phyloP scores from a whole-genome alignment of 1,140 invertebrate genomes.

The Mamestra configurata region DNA sequence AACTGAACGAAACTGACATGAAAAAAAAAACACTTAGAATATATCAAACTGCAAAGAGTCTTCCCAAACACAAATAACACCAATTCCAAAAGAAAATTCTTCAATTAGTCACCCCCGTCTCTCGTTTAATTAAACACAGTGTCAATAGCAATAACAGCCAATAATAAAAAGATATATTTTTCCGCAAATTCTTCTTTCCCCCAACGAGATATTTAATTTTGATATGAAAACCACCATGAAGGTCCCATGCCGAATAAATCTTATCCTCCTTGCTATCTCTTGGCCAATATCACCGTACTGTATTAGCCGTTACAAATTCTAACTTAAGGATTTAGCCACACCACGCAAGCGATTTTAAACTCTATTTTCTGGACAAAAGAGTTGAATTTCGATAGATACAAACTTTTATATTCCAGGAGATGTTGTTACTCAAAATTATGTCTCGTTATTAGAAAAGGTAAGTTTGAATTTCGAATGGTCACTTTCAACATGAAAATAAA shows the following conservation, averaged over 20 bases:
- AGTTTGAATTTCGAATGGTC: constrained; percentile 65
- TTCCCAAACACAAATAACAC: not conserved
- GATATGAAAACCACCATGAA: constrained; percentile 83
- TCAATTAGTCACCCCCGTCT: not conserved
- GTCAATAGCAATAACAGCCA: constrained; percentile 40
- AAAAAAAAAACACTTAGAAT: too few relatives aligned
- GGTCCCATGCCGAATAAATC: constrained; percentile 73
- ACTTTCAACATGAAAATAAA: not conserved
- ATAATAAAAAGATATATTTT: constrained; percentile 44
- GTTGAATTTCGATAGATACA: constrained; percentile 36
- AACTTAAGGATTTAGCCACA: constrained; percentile 72
- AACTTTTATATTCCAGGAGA: constrained; percentile 15
- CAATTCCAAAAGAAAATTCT: not conserved
- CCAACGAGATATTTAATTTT: constrained; percentile 82
- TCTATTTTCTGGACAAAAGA: constrained; percentile 31
- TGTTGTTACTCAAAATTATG: constrained; percentile 58
- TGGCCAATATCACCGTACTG: constrained; percentile 84
- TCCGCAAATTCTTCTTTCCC: constrained; percentile 62
- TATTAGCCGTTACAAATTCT: constrained; percentile 84
- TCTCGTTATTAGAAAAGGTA: constrained; percentile 66
- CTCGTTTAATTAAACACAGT: constrained; percentile 43
- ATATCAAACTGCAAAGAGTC: not conserved
- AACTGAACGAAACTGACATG: too few relatives aligned
- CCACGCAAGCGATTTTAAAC: constrained; percentile 58
- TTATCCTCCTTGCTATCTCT: constrained; percentile 78